phyloP scores from a whole-genome alignment of 1,140 invertebrate species.

The Drosophila kepulauana region DNA sequence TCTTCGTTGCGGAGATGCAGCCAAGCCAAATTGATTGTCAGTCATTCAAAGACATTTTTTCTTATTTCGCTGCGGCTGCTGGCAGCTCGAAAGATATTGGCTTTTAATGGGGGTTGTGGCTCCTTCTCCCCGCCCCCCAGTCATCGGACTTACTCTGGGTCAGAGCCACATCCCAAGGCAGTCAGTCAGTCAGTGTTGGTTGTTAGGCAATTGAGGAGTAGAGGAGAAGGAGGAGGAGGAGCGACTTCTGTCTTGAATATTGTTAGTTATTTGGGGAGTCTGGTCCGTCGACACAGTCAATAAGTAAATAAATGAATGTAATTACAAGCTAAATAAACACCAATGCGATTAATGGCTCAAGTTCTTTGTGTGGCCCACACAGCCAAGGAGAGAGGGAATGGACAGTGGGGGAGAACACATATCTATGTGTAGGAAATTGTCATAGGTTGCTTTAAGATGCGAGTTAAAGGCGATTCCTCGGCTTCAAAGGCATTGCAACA shows the following conservation, averaged over 20 bases:
- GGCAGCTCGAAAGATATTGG: conserved; percentile 73
- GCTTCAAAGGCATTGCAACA: conserved; percentile 41
- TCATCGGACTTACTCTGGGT: conserved; percentile 60
- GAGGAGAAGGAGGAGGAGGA: not conserved
- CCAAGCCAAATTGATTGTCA: conserved; percentile 84
- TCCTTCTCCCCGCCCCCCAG: conserved; percentile 5
- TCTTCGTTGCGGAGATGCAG: conserved; percentile 23
- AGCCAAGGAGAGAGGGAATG: not conserved
- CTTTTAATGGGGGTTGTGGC: conserved; percentile 78
- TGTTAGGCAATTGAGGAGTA: conserved; percentile 44
- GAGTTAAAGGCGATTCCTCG: conserved; percentile 10
- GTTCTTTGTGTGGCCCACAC: conserved; percentile 6
- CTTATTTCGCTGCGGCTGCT: conserved; percentile 65
- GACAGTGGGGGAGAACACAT: not conserved
- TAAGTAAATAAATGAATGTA: conserved; percentile 85
- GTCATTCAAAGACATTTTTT: conserved; percentile 85
- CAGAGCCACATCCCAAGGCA: conserved; percentile 13
- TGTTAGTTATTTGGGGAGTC: conserved; percentile 64
- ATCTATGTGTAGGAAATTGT: conserved; percentile 20
- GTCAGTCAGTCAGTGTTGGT: conserved; percentile 21
- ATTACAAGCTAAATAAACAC: conserved; percentile 85
- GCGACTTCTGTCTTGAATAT: conserved; percentile 25
- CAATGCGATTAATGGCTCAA: conserved; percentile 83
- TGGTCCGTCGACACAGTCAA: conserved; percentile 75
- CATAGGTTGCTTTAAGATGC: conserved; percentile 28